phyloP scores from a whole-genome alignment of 2,888 invertebrate species.

The Ophion costatus region DNA sequence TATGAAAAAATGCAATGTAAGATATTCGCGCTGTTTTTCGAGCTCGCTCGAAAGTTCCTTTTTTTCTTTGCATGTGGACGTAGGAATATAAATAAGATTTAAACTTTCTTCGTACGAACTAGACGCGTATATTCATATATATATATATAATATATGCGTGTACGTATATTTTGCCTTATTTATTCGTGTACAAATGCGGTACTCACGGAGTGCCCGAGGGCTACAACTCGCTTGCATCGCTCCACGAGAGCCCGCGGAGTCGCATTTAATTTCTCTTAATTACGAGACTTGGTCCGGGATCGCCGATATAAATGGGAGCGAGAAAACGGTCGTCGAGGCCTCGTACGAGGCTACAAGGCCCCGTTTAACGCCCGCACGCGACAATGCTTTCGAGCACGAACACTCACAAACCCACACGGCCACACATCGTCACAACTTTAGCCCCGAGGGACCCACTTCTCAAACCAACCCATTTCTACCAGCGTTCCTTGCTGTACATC shows the following conservation, averaged over 20 bases:
- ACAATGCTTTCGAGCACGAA: slow-evolving; percentile 40
- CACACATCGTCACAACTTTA: slow-evolving; percentile 1
- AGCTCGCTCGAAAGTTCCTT: background rate
- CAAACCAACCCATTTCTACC: slow-evolving; percentile 25
- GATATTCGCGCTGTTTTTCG: too few relatives aligned
- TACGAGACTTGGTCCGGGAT: slow-evolving; percentile 56
- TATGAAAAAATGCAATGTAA: too few relatives aligned
- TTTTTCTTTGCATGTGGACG: background rate
- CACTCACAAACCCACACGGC: background rate
- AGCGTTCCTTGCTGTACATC: background rate
- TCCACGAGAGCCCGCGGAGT: slow-evolving; percentile 41
- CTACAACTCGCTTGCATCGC: slow-evolving; percentile 16
- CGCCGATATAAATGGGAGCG: slow-evolving; percentile 58
- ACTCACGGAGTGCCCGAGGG: background rate
- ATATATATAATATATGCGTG: slow-evolving; percentile 4
- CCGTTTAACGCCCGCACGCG: slow-evolving; percentile 64
- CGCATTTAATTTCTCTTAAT: slow-evolving; percentile 64
- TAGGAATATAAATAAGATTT: background rate
- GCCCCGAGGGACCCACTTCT: slow-evolving; percentile 54
- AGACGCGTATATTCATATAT: background rate
- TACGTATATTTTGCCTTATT: background rate
- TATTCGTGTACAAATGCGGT: background rate
- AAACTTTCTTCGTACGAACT: background rate
- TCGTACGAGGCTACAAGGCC: slow-evolving; percentile 41
- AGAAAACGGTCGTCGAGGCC: slow-evolving; percentile 46